Base-by-base conservation (phyloP, 2,113 vertebrate genomes). In the Salvelinus alpinus region DNA sequence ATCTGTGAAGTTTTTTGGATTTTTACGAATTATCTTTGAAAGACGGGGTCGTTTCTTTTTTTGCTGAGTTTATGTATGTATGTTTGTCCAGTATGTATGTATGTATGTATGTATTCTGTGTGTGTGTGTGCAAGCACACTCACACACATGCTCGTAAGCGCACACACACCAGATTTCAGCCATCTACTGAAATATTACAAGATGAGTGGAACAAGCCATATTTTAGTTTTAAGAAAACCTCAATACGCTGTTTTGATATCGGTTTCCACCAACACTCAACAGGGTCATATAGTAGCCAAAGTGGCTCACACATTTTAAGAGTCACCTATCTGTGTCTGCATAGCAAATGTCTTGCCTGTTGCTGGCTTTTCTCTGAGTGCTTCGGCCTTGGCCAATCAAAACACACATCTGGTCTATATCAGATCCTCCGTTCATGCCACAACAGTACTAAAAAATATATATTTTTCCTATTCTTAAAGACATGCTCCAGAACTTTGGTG, bases 391-490 rank as follows among this genome's bases (percentile, higher is more conserved):
- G 68, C 66, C 79, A 85, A 84, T 83, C 38, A 79, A 84, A 75
- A 78, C 16, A 13, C 76, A 88, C 90, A 91, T 90, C 82, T 92
- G 90, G 81, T 78, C 75, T 82, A 69, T 72, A 87, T 91, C 79
- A 87, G 67, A 51, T 67, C 44, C 80, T 67, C 82, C 75, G 57
- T 51, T 54, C 64, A 59, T 64, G 59, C 31, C 77, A 77, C 73
- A 13, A 62, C 31, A 5, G 29, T 75, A 79, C 66, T 0, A 38
- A 6, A n/a, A 51, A 51, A 51, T 12, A n/a, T n/a, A 18, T n/a
- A 47, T 27, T 51, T 48, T 34, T 57, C 69, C 9, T 57, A 68
- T 20, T 64, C 47, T 62, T 60, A 70, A 34, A 34, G 25, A 20
- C 13, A 7, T 38, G 38, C 8, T 44, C 38, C 38, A 44, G 38